Evolutionary conservation across 2,797 vertebrate genomes (phyloP), one percentile per base, ranked within the genome.

Genomic region (Lemur catta): DNA sequence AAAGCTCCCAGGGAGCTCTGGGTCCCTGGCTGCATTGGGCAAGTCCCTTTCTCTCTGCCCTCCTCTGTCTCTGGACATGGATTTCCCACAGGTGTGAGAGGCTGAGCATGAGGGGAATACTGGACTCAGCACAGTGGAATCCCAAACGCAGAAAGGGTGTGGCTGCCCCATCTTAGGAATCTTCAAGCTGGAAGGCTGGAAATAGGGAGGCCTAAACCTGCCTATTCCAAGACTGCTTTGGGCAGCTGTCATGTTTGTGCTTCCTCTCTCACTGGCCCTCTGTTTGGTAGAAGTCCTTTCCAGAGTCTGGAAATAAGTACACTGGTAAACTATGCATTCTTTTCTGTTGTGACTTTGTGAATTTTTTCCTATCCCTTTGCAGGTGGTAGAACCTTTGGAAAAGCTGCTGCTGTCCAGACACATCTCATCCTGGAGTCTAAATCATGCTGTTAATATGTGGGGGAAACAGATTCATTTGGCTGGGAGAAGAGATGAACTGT

Each of bases 21-120:
- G 2, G 2, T 59, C 22, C 28, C 50, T 26, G 82, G 18, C 4
- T 33, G 2, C 59, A 20, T 2, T 15, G 5, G 35, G 1, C 8
- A 0, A 33, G 26, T 13, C 55, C 26, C 1, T 22, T 61, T n/a
- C 26, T 26, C 38, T 33, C 9, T 3, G 2, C 1, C 8, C 4
- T 67, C 17, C 17, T 52, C 67, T 30, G 28, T 65, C 5, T 1
- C 0, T 57, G 11, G 43, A 26, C 18, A 26, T 50, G 17, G 13
- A 30, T 35, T 69, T 50, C 48, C 20, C 57, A 50, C 3, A 12
- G 5, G 15, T 7, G 20, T 26, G 26, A 75, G 26, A 57, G 13
- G 7, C 4, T 57, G 15, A 30, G 10, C 7, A 0, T 26, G 11
- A 50, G 22, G 12, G 2, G 65, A 7, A 38, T 20, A 11, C 10